A percentile compares a stretch with the other conserved stretches of the same genome.
Evolutionary conservation across 2,797 vertebrate species (phyloP).

Genomic region (Channa striata): DNA sequence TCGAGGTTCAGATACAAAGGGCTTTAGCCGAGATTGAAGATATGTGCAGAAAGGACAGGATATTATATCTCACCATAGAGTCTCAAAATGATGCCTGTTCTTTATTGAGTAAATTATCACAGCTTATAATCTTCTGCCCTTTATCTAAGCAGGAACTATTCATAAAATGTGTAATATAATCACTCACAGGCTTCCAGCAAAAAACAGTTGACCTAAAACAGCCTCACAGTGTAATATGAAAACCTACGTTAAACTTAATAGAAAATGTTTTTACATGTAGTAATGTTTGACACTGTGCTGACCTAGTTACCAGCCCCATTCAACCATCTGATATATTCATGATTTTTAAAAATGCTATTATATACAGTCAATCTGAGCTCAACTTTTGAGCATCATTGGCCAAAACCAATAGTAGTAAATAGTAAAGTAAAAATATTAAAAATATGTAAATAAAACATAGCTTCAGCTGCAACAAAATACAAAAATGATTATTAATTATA

Average conservation of each 20-base stretch:
- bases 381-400: no score
- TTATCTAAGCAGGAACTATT: constrained; percentile 13
- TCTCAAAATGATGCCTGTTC: constrained; percentile 9
- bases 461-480: no score
- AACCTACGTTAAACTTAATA: neutral
- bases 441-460: no score
- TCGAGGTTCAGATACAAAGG: constrained; percentile 46
- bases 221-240: neutral
- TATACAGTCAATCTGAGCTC: neutral
- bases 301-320: neutral
- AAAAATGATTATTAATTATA: no score
- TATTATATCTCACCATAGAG: constrained; percentile 25
- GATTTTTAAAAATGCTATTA: no score
- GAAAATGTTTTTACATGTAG: neutral
- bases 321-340: no score
- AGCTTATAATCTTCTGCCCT: constrained; percentile 9
- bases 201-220: constrained; percentile 17
- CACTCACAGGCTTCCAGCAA: neutral
- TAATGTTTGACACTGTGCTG: neutral
- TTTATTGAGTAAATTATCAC: constrained; percentile 25
- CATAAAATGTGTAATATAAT: constrained; percentile 14
- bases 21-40: constrained; percentile 8
- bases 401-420: no score
- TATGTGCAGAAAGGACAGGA: constrained; percentile 11
- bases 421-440: no score